Evolutionary conservation across 2,797 vertebrate species (phyloP).

Genomic region (Pelobates cultripes): DNA sequence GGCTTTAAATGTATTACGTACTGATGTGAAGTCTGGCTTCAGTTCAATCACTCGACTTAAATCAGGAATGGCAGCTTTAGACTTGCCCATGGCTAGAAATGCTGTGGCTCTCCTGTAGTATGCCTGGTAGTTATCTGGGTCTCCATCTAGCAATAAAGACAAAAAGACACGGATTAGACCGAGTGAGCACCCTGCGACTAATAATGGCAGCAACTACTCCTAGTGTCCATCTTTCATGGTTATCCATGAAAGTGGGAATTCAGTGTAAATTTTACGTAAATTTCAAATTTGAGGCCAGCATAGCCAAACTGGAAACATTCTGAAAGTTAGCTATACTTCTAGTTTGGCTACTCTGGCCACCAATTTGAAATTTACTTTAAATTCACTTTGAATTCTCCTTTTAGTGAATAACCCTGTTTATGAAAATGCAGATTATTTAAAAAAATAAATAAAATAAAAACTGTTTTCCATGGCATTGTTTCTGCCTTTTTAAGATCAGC

Average conservation of each 20-base stretch:
- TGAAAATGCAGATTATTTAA: background rate
- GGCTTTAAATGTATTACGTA: slow-evolving; percentile 70
- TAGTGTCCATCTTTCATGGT: no score
- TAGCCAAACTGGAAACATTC: no score
- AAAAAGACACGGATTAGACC: slow-evolving; percentile 16
- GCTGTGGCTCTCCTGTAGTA: slow-evolving; percentile 97
- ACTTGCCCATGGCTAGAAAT: slow-evolving; percentile 96
- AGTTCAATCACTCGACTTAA: slow-evolving; percentile 94
- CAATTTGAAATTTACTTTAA: background rate
- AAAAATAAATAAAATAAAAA: no score
- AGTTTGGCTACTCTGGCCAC: no score
- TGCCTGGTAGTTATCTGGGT: slow-evolving; percentile 92
- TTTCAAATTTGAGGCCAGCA: no score
- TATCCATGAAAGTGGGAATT: no score
- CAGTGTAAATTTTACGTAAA: no score
- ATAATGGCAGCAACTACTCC: slow-evolving; percentile 18
- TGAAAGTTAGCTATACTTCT: no score
- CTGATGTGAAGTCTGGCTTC: slow-evolving; percentile 97
- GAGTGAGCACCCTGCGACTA: background rate
- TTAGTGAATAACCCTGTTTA: background rate
- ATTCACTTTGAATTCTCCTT: no score
- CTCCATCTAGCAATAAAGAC: slow-evolving; percentile 79
- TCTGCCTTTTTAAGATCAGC: no score
- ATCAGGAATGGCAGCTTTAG: slow-evolving; percentile 95
- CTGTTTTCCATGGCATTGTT: no score